Base-by-base conservation (phyloP, 2,888 invertebrate species). In the Argyresthia albistria region DNA sequence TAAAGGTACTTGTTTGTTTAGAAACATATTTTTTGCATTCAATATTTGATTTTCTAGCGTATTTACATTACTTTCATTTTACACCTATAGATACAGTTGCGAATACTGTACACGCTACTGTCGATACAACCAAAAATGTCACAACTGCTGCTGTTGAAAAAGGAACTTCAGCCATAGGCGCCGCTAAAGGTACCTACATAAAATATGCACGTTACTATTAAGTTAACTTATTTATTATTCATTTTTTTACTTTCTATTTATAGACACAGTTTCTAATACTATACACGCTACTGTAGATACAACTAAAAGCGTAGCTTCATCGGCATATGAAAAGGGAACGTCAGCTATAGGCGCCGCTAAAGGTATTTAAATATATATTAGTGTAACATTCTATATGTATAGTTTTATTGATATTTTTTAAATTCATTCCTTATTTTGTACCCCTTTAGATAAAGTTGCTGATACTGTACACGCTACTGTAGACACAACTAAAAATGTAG, bases 251-350 rank as follows among this genome's bases (percentile, higher is more conserved):
- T 14, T 12, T 37, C 37, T 37, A 36, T 51, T 61, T 58, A 54
- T 58, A 59, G 58, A 61, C 48, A 56, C 59, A 8, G 57, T 63
- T 46, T 52, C 35, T 53, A 35, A 53, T 42, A 47, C 39, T 54
- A 2, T 59, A 61, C 61, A 60, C 51, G 57, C 59, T 59, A 76
- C 81, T 39, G 78, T 81, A 52, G 84, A 69, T 54, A 76, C 80
- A 56, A 82, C 83, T 53, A 87, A 87, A 60, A 78, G 77, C 63
- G 78, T 83, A 25, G 77, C 84, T 57, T 76, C 77, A 48, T 73
- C 80, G 52, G 82, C 82, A 43, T 76, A 82, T 58, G 81, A 83
- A 63, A 80, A 87, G 65, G 79, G 86, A 54, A 75, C n/a, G 46
- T 56, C 60, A 57, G 57, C 61, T 55, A 52, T 56, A 54, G 60